These are phyloP conservation scores for Progne subis DNA, from an alignment of 2,113 vertebrate species.

Conservation along the genomic window DNA sequence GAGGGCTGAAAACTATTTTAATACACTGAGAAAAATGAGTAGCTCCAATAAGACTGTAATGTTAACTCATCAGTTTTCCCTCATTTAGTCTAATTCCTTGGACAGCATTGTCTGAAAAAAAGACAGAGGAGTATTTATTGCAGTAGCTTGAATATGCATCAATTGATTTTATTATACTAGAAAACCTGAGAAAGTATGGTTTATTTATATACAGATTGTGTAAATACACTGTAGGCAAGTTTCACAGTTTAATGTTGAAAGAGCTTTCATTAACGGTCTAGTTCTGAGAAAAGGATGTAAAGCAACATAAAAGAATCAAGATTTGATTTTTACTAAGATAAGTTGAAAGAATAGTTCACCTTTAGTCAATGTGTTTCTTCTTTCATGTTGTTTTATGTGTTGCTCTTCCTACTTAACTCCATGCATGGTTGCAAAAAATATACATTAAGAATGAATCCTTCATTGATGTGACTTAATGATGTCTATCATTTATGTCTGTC, in stretches of 20 bases:
- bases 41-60: background rate
- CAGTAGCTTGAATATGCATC: background rate
- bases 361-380: background rate
- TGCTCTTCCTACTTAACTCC: background rate
- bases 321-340: constrained; percentile 31
- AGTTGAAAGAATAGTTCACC: constrained; percentile 6
- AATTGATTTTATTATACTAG: background rate
- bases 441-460: background rate
- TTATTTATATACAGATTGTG: background rate
- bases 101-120: background rate
- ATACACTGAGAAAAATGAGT: background rate
- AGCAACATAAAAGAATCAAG: background rate
- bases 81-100: background rate
- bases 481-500: background rate
- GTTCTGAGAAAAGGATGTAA: constrained; percentile 7
- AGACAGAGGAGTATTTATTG: background rate
- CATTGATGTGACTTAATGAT: background rate
- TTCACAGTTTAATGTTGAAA: constrained; percentile 11
- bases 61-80: background rate
- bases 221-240: constrained; percentile 19
- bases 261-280: background rate
- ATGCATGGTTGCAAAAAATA: background rate
- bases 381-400: constrained; percentile 20
- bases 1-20: background rate
- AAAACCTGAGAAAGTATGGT: constrained; percentile 1